Evolutionary conservation across 2,888 invertebrate genomes (phyloP).

Genomic region (Terebella lapidaria): DNA sequence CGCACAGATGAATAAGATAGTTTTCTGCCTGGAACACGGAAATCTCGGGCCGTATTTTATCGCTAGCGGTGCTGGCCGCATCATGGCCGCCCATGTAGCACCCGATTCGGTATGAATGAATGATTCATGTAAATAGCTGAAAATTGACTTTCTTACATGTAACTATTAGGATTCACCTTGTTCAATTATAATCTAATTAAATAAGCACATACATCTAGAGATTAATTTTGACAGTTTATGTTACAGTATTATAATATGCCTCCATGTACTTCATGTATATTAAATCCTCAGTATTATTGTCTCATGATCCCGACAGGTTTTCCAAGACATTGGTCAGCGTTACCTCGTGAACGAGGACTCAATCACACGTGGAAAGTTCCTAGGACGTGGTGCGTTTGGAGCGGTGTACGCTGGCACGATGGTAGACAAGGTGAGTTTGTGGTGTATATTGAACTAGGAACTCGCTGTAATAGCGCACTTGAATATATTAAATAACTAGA

Average conservation of each 20-base stretch:
- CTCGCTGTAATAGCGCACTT: no score
- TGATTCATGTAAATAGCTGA: not conserved
- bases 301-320: slow-evolving; percentile 56
- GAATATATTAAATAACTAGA: not conserved
- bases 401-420: slow-evolving; percentile 69
- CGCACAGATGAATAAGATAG: slow-evolving; percentile 69
- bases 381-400: slow-evolving; percentile 97
- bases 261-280: no score
- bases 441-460: no score
- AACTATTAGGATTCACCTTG: no score
- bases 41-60: slow-evolving; percentile 59
- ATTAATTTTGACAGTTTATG: no score
- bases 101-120: slow-evolving; percentile 78
- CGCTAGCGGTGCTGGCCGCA: slow-evolving; percentile 31
- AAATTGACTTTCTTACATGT: not conserved
- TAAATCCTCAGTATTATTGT: no score
- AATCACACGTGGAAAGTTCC: slow-evolving; percentile 64
- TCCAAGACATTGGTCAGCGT: slow-evolving; percentile 79
- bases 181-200: no score
- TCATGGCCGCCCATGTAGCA: slow-evolving; percentile 69
- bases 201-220: no score
- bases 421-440: slow-evolving; percentile 32
- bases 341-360: slow-evolving; percentile 73
- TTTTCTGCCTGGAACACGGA: slow-evolving; percentile 77
- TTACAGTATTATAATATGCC: no score